Base-by-base conservation (phyloP, 2,113 vertebrate species). In the Paraplagusia blochii region DNA sequence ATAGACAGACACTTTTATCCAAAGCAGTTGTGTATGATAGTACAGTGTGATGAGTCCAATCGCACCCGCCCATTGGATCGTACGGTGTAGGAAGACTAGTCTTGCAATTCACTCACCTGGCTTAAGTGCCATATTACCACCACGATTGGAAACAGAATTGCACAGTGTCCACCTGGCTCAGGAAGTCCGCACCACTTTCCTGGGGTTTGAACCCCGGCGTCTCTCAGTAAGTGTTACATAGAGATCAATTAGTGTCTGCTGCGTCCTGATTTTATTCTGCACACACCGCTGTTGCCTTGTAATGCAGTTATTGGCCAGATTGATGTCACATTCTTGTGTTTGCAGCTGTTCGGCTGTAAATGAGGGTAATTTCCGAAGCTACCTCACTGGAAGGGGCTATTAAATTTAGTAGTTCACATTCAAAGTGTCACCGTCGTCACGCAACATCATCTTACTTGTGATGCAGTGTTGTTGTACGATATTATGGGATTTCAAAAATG, bases 301-400 rank as follows among this genome's bases (percentile, higher is more conserved):
- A 63, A 63, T 58, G 16, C 50, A 51, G 53, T 62, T 49, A 53
- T 36, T 53, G 22, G 18, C 13, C 16, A 42, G 11, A 60, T 3
- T 38, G 19, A 58, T 57, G 29, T 8, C 44, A 11, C 52, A 42
- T 35, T 50, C 13, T 50, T 51, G 49, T n/a, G 10, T 48, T 56
- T 40, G 19, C 18, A 33, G 18, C 22, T 51, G 16, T 18, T 46
- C 9, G 46, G 9, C 46, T 15, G 10, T 35, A 46, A 55, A 22
- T 18, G 36, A 38, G 17, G 22, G 33, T 6, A 5, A 16, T 49
- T 57, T 63, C 17, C 16, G 18, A 15, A 40, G 13, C 11, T 3
- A 11, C 35, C 53, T 12, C n/a, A 14, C 39, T 46, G 11, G 15
- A 54, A 49, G 16, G 34, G 38, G 33, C 44, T 36, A 7, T 44